A percentile compares a stretch with the other conserved stretches of the same genome.
Conservation (phyloP, 2,113 vertebrate genomes). For the Oryzias melastigma region DNA sequence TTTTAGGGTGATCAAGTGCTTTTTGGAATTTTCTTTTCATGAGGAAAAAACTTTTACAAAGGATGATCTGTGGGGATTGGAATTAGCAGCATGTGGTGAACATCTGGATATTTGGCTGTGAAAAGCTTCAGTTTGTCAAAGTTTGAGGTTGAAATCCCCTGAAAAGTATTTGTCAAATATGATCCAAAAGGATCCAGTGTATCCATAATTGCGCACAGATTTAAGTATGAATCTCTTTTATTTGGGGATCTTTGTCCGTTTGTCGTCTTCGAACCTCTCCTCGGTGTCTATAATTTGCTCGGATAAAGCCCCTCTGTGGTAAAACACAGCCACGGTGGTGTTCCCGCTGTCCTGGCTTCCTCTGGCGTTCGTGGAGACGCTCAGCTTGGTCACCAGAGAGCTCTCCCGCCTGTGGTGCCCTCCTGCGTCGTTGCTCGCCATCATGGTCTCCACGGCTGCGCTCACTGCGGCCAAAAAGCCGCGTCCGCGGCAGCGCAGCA, state of each 20-base stretch:
- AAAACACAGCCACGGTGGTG: slow-evolving; percentile 48
- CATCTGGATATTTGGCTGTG: no score
- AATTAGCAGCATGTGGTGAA: no score
- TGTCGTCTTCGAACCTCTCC: slow-evolving; percentile 29
- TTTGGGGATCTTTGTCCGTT: slow-evolving; percentile 44
- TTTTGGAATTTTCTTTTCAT: no score
- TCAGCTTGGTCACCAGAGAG: slow-evolving; percentile 13
- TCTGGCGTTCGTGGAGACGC: slow-evolving; percentile 31
- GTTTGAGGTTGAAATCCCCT: no score
- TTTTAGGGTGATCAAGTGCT: no score
- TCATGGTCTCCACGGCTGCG: slow-evolving; percentile 44
- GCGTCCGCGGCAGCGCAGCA: slow-evolving; percentile 49
- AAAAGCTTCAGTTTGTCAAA: no score
- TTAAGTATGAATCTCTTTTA: background rate
- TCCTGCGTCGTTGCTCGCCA: slow-evolving; percentile 44
- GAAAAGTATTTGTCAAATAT: no score
- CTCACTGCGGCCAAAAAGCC: slow-evolving; percentile 42
- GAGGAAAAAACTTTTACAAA: no score
- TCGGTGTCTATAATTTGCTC: slow-evolving; percentile 40
- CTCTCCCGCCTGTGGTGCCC: slow-evolving; percentile 29
- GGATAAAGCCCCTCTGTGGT: slow-evolving; percentile 16
- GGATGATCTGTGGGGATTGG: no score
- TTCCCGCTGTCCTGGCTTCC: slow-evolving; percentile 61
- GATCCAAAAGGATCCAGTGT: background rate
- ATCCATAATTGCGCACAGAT: no score